Base-by-base conservation (phyloP, 2,113 vertebrate species). In the Lagopus leucura region DNA sequence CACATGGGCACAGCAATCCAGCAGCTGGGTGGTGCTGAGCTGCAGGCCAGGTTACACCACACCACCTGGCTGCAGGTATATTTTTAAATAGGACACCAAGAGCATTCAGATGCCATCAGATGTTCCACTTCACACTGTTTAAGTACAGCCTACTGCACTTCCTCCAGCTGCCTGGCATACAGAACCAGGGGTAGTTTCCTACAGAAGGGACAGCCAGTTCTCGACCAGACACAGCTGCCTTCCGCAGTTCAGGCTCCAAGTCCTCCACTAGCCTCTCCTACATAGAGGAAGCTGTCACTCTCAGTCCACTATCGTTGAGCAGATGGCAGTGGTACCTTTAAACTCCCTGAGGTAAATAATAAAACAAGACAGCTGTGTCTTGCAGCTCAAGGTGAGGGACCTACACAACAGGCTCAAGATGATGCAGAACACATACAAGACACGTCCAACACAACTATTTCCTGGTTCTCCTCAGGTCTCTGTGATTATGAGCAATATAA, bases 151-250 rank as follows among this genome's bases (percentile, higher is more conserved):
- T 48, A 20, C 2, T n/a, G 77, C 54, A 38, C 10, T 11, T 84
- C 65, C 95, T 67, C 45, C 90, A 94, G 66, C 82, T 91, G 61
- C 78, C 15, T 64, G 74, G 65, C 57, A 74, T 19, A 57, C 57
- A 67, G 42, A 81, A 70, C 43, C 81, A 75, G 2, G 45, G 43
- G 70, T 75, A 8, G 67, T 28, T 84, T 82, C 65, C 61, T 67
- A 71, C 89, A 84, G 61, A 78, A 81, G 42, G 36, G 77, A 45
- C 50, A 54, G 19, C 6, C 36, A 70, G 36, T 40, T 86, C 58
- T 60, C 18, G 11, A 48, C 34, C 77, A 81, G 55, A 58, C 10
- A 54, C 20, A 71, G 55, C 50, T 81, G 50, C 36, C 67, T 63
- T 57, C 61, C 55, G 17, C 40, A 73, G 45, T 22, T 90, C 60